Evolutionary conservation across 2,888 invertebrate species (phyloP), one percentile per base, ranked within the genome.

Genomic region (Plagiodera versicolora): DNA sequence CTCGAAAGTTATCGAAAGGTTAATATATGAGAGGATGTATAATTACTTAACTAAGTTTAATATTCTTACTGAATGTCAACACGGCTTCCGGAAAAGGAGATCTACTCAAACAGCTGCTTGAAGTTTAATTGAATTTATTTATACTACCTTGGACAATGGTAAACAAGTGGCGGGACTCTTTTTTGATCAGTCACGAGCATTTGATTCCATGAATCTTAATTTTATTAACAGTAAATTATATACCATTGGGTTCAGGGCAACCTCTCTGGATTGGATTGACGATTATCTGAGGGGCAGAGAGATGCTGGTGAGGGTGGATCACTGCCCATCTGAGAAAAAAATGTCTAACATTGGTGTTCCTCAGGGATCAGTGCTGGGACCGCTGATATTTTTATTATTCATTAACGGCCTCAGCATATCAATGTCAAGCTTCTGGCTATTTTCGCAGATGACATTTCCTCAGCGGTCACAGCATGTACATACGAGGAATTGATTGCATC

Each of bases 241-340:
- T 18, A 59, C 45, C 28, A 28, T 56, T 30, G 56, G 60, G 16
- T 51, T 60, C 32, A 56, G 51, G 44, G 56, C 46, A 18, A 46
- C 30, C 95, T 1, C 97, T 97, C 45, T 51, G 28, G 30, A 58
- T 30, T 49, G 54, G 50, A 44, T 19, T 9, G 53, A 17, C 16
- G 20, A 49, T n/a, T 49, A 28, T 28, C 30, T 49, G 16, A 49
- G 49, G 20, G 19, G 28, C 17, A 48, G 48, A 48, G 17, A 48
- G 24, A 18, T 5, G n/a, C 8, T 5, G 19, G 47, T 47, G 24
- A 6, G 24, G 3, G 24, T 3, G 4, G 24, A 24, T 5, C 24
- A 24, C 24, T 24, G 24, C 6, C 6, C 6, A 5, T 24, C 24
- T 5, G 24, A 5, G 3, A 24, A 24, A 6, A 6, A 46, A 46